A percentile compares a stretch with the other conserved stretches of the same genome.
Evolutionary conservation across 2,888 invertebrate species (phyloP).

Genomic region (Parthenolecanium corni): DNA sequence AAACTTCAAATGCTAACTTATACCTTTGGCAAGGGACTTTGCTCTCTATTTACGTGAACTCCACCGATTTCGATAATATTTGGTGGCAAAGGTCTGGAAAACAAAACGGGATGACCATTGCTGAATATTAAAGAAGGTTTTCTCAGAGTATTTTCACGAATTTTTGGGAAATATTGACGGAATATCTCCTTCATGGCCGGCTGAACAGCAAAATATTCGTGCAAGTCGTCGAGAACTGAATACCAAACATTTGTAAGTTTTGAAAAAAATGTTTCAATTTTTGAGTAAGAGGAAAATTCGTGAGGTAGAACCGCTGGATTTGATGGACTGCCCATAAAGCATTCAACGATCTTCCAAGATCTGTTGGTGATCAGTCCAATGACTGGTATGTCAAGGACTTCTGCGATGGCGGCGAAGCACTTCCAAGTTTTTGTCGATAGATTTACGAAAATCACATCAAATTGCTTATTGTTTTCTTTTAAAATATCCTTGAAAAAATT

Average conservation of each 20-base stretch:
- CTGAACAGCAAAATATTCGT: too few relatives aligned
- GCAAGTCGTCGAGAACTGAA: too few relatives aligned
- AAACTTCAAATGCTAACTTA: background rate
- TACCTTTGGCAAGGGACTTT: background rate
- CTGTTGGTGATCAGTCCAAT: background rate
- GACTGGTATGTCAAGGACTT: background rate
- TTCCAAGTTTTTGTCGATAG: background rate
- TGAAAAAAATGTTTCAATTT: too few relatives aligned
- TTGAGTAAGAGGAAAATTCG: background rate
- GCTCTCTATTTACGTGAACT: background rate
- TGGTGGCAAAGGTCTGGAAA: constrained; percentile 1
- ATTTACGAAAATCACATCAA: too few relatives aligned
- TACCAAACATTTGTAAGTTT: too few relatives aligned
- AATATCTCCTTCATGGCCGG: too few relatives aligned
- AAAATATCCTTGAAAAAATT: too few relatives aligned
- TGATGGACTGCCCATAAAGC: background rate
- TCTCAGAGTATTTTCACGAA: background rate
- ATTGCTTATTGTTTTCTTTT: too few relatives aligned
- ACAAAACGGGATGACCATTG: background rate
- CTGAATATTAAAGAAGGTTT: background rate
- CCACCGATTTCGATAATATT: constrained; percentile 10
- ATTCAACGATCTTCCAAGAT: background rate
- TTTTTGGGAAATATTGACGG: background rate
- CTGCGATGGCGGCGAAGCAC: background rate
- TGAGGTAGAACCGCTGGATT: background rate